Conservation (phyloP, 2,113 vertebrate species). For the Halichoerus grypus region DNA sequence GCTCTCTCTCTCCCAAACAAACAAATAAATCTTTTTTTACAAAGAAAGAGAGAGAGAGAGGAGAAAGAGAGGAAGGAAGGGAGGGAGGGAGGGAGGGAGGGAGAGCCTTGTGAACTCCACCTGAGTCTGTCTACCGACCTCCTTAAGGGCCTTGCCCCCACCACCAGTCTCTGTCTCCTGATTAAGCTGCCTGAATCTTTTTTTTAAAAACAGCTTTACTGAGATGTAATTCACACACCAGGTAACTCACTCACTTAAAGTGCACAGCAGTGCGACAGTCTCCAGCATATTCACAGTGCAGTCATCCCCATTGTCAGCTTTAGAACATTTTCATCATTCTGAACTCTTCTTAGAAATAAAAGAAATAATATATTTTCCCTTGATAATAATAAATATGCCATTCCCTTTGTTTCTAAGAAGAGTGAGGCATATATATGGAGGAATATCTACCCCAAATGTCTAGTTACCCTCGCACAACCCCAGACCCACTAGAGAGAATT, state of each 20-base stretch:
- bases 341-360: background rate
- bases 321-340: background rate
- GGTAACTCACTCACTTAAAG: background rate
- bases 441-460: background rate
- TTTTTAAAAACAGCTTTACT: background rate
- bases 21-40: too few relatives aligned
- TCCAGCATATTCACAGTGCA: background rate
- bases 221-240: background rate
- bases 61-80: too few relatives aligned
- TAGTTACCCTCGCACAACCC: background rate
- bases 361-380: background rate
- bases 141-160: too few relatives aligned
- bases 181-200: background rate
- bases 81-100: too few relatives aligned
- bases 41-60: too few relatives aligned
- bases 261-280: background rate
- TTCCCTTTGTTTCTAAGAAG: background rate
- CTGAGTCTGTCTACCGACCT: background rate
- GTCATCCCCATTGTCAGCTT: background rate
- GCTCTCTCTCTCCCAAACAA: too few relatives aligned
- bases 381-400: background rate
- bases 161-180: background rate
- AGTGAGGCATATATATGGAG: background rate
- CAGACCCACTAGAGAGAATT: background rate
- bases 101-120: background rate